A percentile compares a stretch with the other conserved stretches of the same genome.
These are phyloP conservation scores for Gymnarchus niloticus DNA, from an alignment of 2,113 vertebrate genomes.

Conservation along the genomic window DNA sequence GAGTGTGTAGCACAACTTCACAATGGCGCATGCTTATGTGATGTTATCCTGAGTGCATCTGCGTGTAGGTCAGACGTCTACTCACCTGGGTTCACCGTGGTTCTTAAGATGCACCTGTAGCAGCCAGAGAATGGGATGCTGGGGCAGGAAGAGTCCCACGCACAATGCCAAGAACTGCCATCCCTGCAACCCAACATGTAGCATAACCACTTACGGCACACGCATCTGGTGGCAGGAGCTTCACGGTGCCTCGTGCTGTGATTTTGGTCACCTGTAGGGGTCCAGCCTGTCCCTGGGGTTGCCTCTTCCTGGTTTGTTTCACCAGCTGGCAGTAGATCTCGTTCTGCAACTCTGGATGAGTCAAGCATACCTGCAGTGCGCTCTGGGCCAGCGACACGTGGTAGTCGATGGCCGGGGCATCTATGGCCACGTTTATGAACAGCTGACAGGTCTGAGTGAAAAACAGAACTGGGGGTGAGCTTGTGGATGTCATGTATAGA, in stretches of 20 bases:
- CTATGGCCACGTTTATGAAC: constrained; percentile 93
- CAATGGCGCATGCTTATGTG: not conserved
- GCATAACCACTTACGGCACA: constrained; percentile 12
- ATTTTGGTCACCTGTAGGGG: constrained; percentile 75
- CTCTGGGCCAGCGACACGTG: constrained; percentile 95
- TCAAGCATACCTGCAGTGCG: constrained; percentile 87
- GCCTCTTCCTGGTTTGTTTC: constrained; percentile 85
- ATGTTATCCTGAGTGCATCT: not conserved
- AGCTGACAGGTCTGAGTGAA: constrained; percentile 86
- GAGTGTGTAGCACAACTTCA: not conserved
- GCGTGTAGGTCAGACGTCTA: not conserved
- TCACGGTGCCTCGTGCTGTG: constrained; percentile 39
- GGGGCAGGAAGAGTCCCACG: constrained; percentile 88
- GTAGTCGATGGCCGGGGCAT: constrained; percentile 94
- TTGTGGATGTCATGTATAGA: not conserved
- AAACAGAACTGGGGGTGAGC: not conserved
- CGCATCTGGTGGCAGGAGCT: not conserved
- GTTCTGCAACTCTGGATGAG: constrained; percentile 91
- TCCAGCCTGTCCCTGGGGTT: constrained; percentile 74
- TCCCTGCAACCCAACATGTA: constrained; percentile 60
- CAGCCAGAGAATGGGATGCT: constrained; percentile 90
- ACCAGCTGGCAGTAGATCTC: constrained; percentile 95
- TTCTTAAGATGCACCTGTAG: constrained; percentile 84
- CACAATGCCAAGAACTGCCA: constrained; percentile 95
- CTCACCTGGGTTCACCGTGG: constrained; percentile 84